phyloP scores from a whole-genome alignment of 1,140 invertebrate species.

The Psix sp. region DNA sequence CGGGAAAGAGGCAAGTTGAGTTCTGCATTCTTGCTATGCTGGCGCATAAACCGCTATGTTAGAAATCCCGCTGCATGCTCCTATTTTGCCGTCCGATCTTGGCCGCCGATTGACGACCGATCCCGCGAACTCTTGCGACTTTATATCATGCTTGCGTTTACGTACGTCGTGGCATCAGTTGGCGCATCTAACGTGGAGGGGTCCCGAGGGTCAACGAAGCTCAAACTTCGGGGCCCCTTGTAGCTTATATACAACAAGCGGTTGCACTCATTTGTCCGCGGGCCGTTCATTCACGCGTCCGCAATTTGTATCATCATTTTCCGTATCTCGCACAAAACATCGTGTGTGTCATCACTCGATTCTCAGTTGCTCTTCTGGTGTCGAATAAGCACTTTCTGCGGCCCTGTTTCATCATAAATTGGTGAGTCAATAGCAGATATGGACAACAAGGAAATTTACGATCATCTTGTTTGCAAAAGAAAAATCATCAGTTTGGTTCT shows the following conservation, averaged over 20 bases:
- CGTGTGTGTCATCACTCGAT: slow-evolving; percentile 19
- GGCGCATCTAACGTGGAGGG: slow-evolving; percentile 43
- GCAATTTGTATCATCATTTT: slow-evolving; percentile 13
- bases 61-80: too few relatives aligned
- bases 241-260: slow-evolving; percentile 64
- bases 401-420: slow-evolving; percentile 13
- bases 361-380: neutral
- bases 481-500: too few relatives aligned
- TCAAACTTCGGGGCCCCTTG: slow-evolving; percentile 50
- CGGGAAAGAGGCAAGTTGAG: too few relatives aligned
- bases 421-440: slow-evolving; percentile 28
- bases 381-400: slow-evolving; percentile 7
- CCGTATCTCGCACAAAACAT: slow-evolving; percentile 1
- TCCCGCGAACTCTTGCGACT: neutral
- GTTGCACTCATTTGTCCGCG: slow-evolving; percentile 41
- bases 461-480: neutral
- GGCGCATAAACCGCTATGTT: too few relatives aligned
- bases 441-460: neutral
- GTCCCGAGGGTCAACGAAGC: slow-evolving; percentile 62
- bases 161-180: slow-evolving; percentile 35
- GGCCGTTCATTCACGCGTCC: slow-evolving; percentile 43
- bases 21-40: too few relatives aligned
- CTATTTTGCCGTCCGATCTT: slow-evolving; percentile 2
- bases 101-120: slow-evolving; percentile 13
- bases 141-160: slow-evolving; percentile 24